Percentiles rank a stretch among this genome's conserved stretches.
These are phyloP conservation scores for Ganaspis brasiliensis DNA, from an alignment of 2,888 invertebrate species.

Conservation along the genomic window DNA sequence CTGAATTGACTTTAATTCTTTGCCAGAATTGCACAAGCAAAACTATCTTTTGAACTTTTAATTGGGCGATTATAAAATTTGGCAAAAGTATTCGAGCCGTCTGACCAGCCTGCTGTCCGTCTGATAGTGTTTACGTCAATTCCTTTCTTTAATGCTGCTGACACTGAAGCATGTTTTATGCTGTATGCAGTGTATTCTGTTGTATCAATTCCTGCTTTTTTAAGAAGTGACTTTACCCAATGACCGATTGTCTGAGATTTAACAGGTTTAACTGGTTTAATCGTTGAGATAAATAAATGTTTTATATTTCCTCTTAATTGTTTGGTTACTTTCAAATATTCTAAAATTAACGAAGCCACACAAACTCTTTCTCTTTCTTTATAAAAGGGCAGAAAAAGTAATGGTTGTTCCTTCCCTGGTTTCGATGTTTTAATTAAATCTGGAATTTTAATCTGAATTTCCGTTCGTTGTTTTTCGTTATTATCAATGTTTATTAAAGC, in stretches of 20 bases:
- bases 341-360: slow-evolving; percentile 43
- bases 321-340: slow-evolving; percentile 48
- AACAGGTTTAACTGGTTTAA: slow-evolving; percentile 49
- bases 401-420: slow-evolving; percentile 41
- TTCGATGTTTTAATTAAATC: slow-evolving; percentile 51
- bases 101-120: slow-evolving; percentile 52
- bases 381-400: slow-evolving; percentile 45
- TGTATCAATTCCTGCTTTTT: slow-evolving; percentile 56
- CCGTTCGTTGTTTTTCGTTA: slow-evolving; percentile 6
- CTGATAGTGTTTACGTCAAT: slow-evolving; percentile 50
- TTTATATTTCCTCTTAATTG: slow-evolving; percentile 7
- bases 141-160: slow-evolving; percentile 48
- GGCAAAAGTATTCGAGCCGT: slow-evolving; percentile 44
- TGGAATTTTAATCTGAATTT: slow-evolving; percentile 46
- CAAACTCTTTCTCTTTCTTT: slow-evolving; percentile 47
- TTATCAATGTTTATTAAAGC: slow-evolving; percentile 23
- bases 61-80: slow-evolving; percentile 55
- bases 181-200: slow-evolving; percentile 55
- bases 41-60: slow-evolving; percentile 1
- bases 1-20: no score
- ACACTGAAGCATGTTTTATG: slow-evolving; percentile 57
- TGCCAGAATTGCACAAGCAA: no score
- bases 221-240: slow-evolving; percentile 60
- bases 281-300: slow-evolving; percentile 50
- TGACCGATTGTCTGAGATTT: slow-evolving; percentile 59